A percentile compares a stretch with the other conserved stretches of the same genome.
phyloP scores from a whole-genome alignment of 2,888 invertebrate species.

The Megaustenia siamemsis region DNA sequence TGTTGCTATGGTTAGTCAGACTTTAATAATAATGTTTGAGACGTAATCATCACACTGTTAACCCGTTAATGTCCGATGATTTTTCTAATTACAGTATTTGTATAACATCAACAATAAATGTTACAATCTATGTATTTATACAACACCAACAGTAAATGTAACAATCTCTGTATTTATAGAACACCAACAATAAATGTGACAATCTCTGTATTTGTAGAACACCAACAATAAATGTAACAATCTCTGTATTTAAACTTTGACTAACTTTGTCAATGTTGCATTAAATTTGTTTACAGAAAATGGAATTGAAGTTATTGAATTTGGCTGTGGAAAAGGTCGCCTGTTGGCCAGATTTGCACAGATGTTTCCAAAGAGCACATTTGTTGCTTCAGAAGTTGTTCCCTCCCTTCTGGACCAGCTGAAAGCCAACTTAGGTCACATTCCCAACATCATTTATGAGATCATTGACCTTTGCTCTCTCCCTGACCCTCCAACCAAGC shows the following conservation, averaged over 20 bases:
- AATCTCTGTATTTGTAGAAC: too few species aligned
- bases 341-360: conserved; percentile 47
- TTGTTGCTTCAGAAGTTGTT: conserved; percentile 50
- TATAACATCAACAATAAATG: neutral
- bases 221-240: too few species aligned
- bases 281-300: conserved; percentile 29
- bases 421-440: conserved; percentile 11
- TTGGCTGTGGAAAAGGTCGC: conserved; percentile 52
- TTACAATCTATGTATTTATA: neutral
- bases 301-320: conserved; percentile 52
- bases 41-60: neutral
- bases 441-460: conserved; percentile 47
- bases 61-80: neutral
- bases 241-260: too few species aligned
- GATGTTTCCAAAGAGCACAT: conserved; percentile 54
- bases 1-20: neutral
- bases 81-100: neutral
- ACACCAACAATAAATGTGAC: too few species aligned
- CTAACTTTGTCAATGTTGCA: too few species aligned
- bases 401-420: conserved; percentile 27
- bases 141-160: too few species aligned
- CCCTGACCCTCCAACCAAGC: conserved; percentile 30
- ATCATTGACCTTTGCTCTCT: conserved; percentile 48
- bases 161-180: too few species aligned
- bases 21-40: neutral